Evolutionary conservation across 2,888 invertebrate genomes (phyloP).

Genomic region (Dicyrtoma fusca): DNA sequence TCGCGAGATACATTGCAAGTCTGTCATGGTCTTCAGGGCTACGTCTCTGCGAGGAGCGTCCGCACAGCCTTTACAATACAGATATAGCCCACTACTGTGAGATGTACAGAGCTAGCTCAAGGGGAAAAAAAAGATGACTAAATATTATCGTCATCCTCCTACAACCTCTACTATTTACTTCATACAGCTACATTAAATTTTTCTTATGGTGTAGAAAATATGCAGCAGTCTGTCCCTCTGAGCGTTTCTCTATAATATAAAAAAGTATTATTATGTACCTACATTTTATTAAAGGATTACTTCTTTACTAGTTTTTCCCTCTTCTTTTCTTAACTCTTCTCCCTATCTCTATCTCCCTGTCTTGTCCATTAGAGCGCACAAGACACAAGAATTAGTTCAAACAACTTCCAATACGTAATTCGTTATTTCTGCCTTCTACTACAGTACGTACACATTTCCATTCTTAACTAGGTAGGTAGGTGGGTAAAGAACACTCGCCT

Average conservation of each 20-base stretch:
- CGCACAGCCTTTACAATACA: no score
- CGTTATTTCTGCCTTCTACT: background rate
- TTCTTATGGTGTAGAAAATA: no score
- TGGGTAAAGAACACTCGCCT: background rate
- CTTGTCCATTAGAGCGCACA: background rate
- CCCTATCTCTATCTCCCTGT: background rate
- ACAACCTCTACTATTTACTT: no score
- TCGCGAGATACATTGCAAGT: constrained; percentile 24
- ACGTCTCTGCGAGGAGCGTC: background rate
- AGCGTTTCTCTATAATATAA: no score
- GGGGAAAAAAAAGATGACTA: no score
- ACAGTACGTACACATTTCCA: constrained; percentile 25
- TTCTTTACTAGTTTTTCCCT: background rate
- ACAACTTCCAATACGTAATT: constrained; percentile 34
- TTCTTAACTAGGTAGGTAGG: constrained; percentile 19
- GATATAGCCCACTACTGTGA: no score
- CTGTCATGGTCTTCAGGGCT: constrained; percentile 13
- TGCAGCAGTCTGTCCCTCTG: no score
- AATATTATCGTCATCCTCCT: no score
- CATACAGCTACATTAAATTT: no score
- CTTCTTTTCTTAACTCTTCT: background rate
- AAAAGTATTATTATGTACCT: no score
- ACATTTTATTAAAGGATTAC: no score
- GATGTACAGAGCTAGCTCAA: no score
- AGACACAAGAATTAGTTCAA: constrained; percentile 28